A percentile compares a stretch with the other conserved stretches of the same genome.
Conservation (phyloP, 2,797 vertebrate species). For the Capromys pilorides region DNA sequence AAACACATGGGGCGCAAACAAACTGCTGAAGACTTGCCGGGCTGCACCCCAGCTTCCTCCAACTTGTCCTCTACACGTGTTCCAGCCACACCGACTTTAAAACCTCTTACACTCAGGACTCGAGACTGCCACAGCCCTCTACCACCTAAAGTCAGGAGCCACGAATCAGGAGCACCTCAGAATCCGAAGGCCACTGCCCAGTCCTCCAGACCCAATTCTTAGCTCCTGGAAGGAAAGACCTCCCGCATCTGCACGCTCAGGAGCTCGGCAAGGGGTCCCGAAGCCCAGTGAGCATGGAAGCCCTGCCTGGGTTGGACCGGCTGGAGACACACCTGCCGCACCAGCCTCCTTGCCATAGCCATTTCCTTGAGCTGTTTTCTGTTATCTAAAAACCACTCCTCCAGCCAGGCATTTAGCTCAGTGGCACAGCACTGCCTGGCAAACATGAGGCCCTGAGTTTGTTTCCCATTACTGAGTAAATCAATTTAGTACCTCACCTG, state of each 20-base stretch:
- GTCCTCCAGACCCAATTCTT: background rate
- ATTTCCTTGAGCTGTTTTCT: background rate
- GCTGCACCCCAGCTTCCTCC: background rate
- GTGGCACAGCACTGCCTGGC: no score
- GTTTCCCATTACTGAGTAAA: no score
- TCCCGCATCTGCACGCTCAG: background rate
- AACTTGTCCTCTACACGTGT: background rate
- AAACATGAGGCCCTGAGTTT: no score
- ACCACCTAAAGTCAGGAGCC: background rate
- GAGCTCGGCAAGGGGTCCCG: background rate
- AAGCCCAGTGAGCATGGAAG: background rate
- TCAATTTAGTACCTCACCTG: background rate
- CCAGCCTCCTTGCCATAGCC: background rate
- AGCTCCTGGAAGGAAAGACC: background rate
- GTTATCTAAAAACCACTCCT: background rate
- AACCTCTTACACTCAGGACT: background rate
- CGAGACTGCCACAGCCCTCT: background rate
- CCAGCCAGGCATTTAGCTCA: background rate
- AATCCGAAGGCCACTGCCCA: background rate
- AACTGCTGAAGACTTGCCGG: background rate
- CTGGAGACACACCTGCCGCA: background rate
- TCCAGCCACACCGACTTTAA: constrained; percentile 22
- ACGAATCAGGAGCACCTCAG: background rate
- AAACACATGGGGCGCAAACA: background rate
- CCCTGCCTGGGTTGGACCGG: background rate